A percentile compares a stretch with the other conserved stretches of the same genome.
phyloP scores from a whole-genome alignment of 2,888 invertebrate species.

The Exocentrus adspersus region DNA sequence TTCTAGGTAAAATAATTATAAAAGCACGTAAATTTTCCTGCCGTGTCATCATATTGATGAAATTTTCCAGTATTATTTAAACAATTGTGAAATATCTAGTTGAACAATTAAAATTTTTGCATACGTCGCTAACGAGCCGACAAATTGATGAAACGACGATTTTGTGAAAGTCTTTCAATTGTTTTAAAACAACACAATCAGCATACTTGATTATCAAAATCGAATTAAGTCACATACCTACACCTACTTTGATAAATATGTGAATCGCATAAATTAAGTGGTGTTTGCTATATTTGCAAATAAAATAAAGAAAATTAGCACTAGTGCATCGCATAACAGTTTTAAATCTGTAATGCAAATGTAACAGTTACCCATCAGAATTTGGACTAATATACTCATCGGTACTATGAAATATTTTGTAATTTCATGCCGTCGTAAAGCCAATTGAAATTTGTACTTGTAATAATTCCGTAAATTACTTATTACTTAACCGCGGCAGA shows the following conservation, averaged over 20 bases:
- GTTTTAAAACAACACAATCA: constrained; percentile 42
- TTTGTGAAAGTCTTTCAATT: constrained; percentile 42
- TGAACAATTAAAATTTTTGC: constrained; percentile 40
- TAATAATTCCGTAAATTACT: not conserved
- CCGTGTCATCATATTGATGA: constrained; percentile 11
- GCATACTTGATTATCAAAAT: constrained; percentile 43
- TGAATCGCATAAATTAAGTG: constrained; percentile 32
- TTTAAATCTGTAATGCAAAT: constrained; percentile 15
- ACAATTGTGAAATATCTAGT: constrained; percentile 38
- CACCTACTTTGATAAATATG: constrained; percentile 35
- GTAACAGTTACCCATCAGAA: not conserved
- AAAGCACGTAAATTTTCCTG: constrained; percentile 31
- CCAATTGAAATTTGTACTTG: not conserved
- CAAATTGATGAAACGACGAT: constrained; percentile 40
- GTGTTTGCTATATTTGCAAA: constrained; percentile 23
- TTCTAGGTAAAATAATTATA: constrained; percentile 38
- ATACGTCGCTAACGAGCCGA: constrained; percentile 27
- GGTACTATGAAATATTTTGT: too few relatives aligned
- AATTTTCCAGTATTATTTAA: constrained; percentile 28
- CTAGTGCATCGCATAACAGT: constrained; percentile 13
- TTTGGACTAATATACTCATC: not conserved
- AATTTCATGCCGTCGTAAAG: not conserved
- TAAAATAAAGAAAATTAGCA: constrained; percentile 23
- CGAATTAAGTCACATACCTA: constrained; percentile 41
- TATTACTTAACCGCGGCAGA: not conserved